Conservation (phyloP, 2,113 vertebrate genomes). For the Lanius ludovicianus region DNA sequence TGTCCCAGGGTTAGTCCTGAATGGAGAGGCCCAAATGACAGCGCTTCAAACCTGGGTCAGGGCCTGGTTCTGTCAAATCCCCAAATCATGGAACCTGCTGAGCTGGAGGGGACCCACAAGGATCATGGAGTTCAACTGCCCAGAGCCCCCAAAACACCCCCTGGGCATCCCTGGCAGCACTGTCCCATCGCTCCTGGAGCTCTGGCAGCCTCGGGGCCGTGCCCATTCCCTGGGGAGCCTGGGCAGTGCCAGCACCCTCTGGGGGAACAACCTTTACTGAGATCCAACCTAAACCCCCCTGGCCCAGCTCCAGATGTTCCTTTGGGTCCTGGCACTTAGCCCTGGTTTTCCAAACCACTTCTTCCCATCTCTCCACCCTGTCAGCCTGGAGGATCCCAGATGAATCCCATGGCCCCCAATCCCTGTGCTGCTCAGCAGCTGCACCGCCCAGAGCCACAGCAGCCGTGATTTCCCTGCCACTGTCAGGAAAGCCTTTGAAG, state of each 20-base stretch:
- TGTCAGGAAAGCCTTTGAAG: neutral
- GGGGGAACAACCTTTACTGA: neutral
- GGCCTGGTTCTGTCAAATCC: neutral
- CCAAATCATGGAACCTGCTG: neutral
- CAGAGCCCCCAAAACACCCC: neutral
- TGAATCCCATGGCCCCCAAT: neutral
- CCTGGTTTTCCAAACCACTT: neutral
- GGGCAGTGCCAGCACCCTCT: neutral
- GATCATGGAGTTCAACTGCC: neutral
- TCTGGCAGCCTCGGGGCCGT: neutral
- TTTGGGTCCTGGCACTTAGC: fast-evolving
- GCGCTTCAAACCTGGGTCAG: neutral
- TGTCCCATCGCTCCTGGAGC: neutral
- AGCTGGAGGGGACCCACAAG: neutral
- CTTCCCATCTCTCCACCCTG: neutral
- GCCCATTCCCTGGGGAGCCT: neutral
- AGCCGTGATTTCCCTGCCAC: neutral
- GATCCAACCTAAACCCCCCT: fast-evolving
- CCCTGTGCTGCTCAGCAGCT: neutral
- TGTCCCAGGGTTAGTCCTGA: neutral
- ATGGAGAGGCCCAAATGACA: neutral
- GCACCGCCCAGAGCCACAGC: neutral
- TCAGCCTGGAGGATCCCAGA: neutral
- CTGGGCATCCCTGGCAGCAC: fast-evolving
- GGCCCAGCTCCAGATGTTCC: neutral